These are phyloP conservation scores for Aplysia californica DNA, from an alignment of 1,140 invertebrate genomes.

Conservation along the genomic window DNA sequence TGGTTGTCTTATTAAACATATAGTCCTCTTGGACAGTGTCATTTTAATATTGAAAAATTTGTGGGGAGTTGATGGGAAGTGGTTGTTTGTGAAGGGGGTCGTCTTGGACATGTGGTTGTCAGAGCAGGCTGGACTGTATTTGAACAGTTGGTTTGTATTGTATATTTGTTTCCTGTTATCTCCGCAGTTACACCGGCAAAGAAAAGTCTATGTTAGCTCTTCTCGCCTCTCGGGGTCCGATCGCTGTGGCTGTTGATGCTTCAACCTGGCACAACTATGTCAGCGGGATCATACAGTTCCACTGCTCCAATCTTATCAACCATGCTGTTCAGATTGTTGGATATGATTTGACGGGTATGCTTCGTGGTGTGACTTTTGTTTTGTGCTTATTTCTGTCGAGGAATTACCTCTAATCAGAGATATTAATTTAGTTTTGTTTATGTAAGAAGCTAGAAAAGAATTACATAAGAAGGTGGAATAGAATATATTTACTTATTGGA, in stretches of 20 bases:
- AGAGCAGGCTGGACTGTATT: too few relatives aligned
- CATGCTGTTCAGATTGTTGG: slow-evolving; percentile 88
- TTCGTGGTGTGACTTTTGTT: not conserved
- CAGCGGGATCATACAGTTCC: slow-evolving; percentile 85
- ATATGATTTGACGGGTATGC: slow-evolving; percentile 77
- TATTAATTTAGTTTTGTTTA: not conserved
- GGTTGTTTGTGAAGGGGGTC: too few relatives aligned
- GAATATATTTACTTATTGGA: too few relatives aligned
- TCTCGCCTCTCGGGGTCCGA: slow-evolving; percentile 79
- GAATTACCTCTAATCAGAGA: not conserved
- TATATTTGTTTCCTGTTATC: too few relatives aligned
- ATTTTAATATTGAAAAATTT: too few relatives aligned
- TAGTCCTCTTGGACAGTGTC: too few relatives aligned
- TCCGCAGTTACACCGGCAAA: too few relatives aligned
- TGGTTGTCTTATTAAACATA: too few relatives aligned
- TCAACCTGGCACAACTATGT: slow-evolving; percentile 89
- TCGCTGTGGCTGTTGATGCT: slow-evolving; percentile 85
- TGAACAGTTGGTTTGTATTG: too few relatives aligned
- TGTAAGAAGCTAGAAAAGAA: not conserved
- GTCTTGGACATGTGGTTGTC: too few relatives aligned
- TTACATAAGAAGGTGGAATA: not conserved
- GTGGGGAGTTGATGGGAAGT: too few relatives aligned
- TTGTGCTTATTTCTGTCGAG: not conserved
- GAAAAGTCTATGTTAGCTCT: too few relatives aligned
- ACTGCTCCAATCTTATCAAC: slow-evolving; percentile 78